Percentiles rank a stretch among this genome's conserved stretches.
These are phyloP conservation scores for Micrasema longulum DNA, from an alignment of 1,140 invertebrate genomes.

Conservation along the genomic window DNA sequence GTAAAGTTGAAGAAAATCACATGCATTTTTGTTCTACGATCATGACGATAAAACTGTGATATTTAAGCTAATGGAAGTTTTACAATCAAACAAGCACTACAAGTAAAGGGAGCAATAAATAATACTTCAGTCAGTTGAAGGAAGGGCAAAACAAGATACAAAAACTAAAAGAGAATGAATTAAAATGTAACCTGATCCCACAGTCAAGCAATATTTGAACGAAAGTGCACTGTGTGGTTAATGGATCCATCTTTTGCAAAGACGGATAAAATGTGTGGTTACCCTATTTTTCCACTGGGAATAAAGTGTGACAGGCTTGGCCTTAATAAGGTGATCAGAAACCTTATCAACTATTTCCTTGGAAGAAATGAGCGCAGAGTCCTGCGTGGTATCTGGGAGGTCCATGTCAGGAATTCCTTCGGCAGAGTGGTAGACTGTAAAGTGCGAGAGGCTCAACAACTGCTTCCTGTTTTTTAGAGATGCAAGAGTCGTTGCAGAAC, in stretches of 20 bases:
- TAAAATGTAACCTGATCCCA: conserved; percentile 15
- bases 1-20: too few species aligned
- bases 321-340: conserved; percentile 57
- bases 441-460: conserved; percentile 57
- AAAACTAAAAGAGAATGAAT: background rate
- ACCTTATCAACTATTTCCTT: conserved; percentile 59
- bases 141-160: too few species aligned
- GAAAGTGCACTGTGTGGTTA: conserved; percentile 35
- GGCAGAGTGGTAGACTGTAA: conserved; percentile 62
- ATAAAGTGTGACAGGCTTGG: conserved; percentile 56
- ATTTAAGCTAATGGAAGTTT: too few species aligned
- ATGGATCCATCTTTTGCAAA: conserved; percentile 26
- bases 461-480: conserved; percentile 20
- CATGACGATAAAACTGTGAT: too few species aligned
- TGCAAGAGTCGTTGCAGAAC: conserved; percentile 33
- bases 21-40: too few species aligned
- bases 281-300: conserved; percentile 64
- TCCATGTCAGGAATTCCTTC: conserved; percentile 58
- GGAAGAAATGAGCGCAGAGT: conserved; percentile 43
- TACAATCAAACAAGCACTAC: too few species aligned
- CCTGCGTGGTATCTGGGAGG: conserved; percentile 49
- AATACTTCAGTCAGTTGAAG: too few species aligned
- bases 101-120: too few species aligned
- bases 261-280: conserved; percentile 53
- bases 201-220: conserved; percentile 30